These are phyloP conservation scores for Lasioglossum morio DNA, from an alignment of 2,888 invertebrate genomes.

Conservation along the genomic window DNA sequence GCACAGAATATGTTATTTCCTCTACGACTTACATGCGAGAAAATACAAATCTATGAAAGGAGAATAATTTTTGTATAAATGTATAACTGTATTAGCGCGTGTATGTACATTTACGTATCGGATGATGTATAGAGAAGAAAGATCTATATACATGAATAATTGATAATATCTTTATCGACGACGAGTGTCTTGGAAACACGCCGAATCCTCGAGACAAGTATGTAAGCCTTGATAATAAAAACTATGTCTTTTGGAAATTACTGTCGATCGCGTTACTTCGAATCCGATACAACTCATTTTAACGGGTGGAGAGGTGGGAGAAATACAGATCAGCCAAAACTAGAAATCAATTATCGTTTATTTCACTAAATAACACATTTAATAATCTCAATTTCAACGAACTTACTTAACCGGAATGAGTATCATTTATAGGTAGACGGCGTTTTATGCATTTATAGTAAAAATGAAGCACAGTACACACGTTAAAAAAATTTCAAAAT, in stretches of 20 bases:
- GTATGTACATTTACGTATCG: conserved; percentile 52
- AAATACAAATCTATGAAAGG: conserved; percentile 35
- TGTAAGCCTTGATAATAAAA: conserved; percentile 80
- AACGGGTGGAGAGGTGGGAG: too few species aligned
- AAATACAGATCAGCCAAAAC: background rate
- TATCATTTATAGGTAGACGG: background rate
- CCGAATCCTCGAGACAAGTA: conserved; percentile 57
- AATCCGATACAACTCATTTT: background rate
- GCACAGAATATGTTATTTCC: conserved; percentile 27
- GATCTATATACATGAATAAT: conserved; percentile 40
- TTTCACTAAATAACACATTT: conserved; percentile 10
- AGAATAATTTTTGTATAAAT: conserved; percentile 46
- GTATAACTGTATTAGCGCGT: conserved; percentile 52
- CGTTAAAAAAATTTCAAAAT: too few species aligned
- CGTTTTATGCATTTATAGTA: too few species aligned
- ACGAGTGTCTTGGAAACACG: conserved; percentile 54
- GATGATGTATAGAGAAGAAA: conserved; percentile 49
- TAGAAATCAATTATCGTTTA: conserved; percentile 19
- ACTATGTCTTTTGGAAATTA: conserved; percentile 72
- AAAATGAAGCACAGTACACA: too few species aligned
- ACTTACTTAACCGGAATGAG: background rate
- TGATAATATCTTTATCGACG: conserved; percentile 47
- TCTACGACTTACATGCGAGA: conserved; percentile 9
- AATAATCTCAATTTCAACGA: background rate
- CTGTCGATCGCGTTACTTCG: conserved; percentile 24